A percentile compares a stretch with the other conserved stretches of the same genome.
These are phyloP conservation scores for Lordiphosa collinella DNA, from an alignment of 1,140 invertebrate species.

Conservation along the genomic window DNA sequence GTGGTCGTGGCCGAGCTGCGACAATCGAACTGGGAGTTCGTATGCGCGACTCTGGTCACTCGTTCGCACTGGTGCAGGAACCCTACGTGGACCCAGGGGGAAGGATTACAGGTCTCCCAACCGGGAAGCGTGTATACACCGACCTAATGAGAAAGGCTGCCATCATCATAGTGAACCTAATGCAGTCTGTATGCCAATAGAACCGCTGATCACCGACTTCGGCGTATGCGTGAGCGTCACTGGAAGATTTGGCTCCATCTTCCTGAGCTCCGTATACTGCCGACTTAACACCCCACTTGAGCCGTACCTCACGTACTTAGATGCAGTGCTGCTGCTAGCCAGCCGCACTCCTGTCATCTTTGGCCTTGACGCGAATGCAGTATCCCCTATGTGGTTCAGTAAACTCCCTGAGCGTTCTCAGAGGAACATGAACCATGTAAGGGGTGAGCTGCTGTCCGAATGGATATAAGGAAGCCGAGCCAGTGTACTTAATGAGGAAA, in stretches of 20 bases:
- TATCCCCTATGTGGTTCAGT: neutral
- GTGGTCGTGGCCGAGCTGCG: too few species aligned
- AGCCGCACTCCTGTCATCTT: too few species aligned
- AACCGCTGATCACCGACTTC: conserved; percentile 1
- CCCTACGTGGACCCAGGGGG: too few species aligned
- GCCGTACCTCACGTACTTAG: neutral
- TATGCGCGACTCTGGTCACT: too few species aligned
- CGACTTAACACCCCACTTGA: neutral
- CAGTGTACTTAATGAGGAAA: too few species aligned
- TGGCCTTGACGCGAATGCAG: too few species aligned
- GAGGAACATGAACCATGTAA: neutral
- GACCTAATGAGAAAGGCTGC: neutral
- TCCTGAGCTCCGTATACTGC: conserved; percentile 11
- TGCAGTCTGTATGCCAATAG: conserved; percentile 5
- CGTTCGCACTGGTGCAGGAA: too few species aligned
- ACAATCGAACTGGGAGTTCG: too few species aligned
- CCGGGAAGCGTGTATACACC: too few species aligned
- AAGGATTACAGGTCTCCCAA: too few species aligned
- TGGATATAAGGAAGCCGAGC: neutral
- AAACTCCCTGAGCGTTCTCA: neutral
- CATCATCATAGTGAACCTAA: conserved; percentile 2
- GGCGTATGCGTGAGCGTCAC: conserved; percentile 20
- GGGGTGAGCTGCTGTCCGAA: neutral
- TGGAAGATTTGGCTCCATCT: conserved; percentile 10
- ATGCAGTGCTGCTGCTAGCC: too few species aligned